Conservation (phyloP, 2,113 vertebrate genomes). For the Grantiella picta region DNA sequence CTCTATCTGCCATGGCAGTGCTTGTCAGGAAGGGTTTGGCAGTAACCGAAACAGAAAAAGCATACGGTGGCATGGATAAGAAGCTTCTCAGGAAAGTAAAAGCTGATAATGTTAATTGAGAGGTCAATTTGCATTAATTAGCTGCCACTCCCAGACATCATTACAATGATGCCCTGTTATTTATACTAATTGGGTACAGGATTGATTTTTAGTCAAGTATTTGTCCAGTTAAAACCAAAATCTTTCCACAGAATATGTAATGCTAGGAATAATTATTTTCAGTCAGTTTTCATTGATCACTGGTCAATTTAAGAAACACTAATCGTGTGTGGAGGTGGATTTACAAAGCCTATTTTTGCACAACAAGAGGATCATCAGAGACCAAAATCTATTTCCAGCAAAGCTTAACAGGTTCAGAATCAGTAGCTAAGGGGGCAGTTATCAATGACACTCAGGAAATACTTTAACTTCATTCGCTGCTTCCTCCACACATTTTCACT, state of each 20-base stretch:
- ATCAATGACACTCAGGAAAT: neutral
- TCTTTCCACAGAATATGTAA: neutral
- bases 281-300: neutral
- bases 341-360: slow-evolving; percentile 15
- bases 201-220: neutral
- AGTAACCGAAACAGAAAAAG: neutral
- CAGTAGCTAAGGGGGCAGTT: neutral
- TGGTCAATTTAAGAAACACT: neutral
- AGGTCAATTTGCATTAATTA: neutral
- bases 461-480: neutral
- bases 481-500: neutral
- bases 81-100: slow-evolving; percentile 20
- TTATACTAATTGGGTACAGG: neutral
- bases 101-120: neutral
- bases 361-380: neutral
- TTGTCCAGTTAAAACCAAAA: neutral
- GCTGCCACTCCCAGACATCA: neutral
- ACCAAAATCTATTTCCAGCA: slow-evolving; percentile 23
- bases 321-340: neutral
- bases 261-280: neutral
- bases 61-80: neutral
- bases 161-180: neutral
- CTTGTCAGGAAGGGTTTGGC: neutral
- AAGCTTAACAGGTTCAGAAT: slow-evolving; percentile 27
- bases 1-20: neutral